phyloP scores from a whole-genome alignment of 2,888 invertebrate species.

The Hirtodrosophila histrioides region DNA sequence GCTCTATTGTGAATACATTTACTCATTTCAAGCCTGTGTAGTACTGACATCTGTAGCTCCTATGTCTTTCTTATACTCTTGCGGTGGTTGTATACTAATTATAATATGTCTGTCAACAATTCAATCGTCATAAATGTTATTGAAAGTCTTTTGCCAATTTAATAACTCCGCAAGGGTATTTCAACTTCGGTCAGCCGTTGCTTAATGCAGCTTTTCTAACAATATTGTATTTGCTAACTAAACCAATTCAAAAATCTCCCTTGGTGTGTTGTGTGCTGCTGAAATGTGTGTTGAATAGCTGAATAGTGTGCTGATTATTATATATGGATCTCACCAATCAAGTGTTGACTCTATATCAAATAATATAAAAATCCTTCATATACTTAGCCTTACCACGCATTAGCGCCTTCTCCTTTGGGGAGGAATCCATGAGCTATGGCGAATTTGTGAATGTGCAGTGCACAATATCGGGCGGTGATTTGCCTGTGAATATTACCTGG shows the following conservation, averaged over 20 bases:
- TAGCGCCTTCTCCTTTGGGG: conserved; percentile 90
- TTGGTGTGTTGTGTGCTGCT: conserved; percentile 44
- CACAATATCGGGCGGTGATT: conserved; percentile 86
- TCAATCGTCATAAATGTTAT: too few species aligned
- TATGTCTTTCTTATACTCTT: conserved; percentile 1
- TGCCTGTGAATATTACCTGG: conserved; percentile 87
- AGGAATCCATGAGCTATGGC: conserved; percentile 89
- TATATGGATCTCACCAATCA: neutral
- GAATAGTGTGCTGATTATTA: conserved; percentile 1
- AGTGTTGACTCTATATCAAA: neutral
- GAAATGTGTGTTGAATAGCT: conserved; percentile 13
- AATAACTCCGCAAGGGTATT: conserved; percentile 56
- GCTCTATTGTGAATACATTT: too few species aligned
- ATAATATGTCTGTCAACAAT: too few species aligned
- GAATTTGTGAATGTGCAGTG: conserved; percentile 86
- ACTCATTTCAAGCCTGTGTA: too few species aligned
- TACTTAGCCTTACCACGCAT: conserved; percentile 89
- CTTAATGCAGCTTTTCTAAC: conserved; percentile 63
- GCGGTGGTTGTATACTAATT: too few species aligned
- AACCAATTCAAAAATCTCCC: neutral
- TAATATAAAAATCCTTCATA: neutral
- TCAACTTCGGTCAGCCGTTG: conserved; percentile 23
- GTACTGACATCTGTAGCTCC: neutral
- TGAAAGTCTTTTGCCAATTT: neutral
- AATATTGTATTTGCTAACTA: neutral